phyloP scores from a whole-genome alignment of 1,140 invertebrate species.

The Heliconius nattereri region DNA sequence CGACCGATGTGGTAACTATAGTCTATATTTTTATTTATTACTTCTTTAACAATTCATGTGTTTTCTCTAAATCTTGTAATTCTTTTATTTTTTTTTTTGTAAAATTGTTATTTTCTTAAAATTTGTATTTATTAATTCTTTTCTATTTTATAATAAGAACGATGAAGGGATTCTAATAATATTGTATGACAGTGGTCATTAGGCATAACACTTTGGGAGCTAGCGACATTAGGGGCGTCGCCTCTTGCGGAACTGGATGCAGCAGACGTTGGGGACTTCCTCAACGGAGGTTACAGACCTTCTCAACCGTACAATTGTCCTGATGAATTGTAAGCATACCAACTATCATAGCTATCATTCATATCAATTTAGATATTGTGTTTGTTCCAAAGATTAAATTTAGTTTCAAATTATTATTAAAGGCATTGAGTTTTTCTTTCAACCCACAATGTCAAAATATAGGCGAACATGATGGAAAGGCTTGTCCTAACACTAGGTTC shows the following conservation, averaged over 20 bases:
- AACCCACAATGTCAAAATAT: too few relatives aligned
- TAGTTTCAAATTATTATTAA: too few relatives aligned
- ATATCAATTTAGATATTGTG: not conserved
- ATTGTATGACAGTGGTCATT: conserved; percentile 90
- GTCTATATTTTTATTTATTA: too few relatives aligned
- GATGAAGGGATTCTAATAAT: not conserved
- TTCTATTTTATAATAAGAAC: not conserved
- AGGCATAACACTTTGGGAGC: conserved; percentile 96
- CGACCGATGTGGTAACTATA: conserved; percentile 90
- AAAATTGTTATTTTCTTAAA: too few relatives aligned
- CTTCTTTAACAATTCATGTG: too few relatives aligned
- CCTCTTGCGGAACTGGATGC: conserved; percentile 95
- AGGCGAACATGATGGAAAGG: too few relatives aligned
- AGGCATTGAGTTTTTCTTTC: too few relatives aligned
- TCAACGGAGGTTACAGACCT: conserved; percentile 93
- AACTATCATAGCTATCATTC: not conserved
- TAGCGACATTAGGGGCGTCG: conserved; percentile 93
- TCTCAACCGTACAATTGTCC: conserved; percentile 96
- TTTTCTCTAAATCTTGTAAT: too few relatives aligned
- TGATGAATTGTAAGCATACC: conserved; percentile 91
- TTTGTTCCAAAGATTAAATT: too few relatives aligned
- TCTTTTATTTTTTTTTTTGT: too few relatives aligned
- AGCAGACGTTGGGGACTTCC: conserved; percentile 93
- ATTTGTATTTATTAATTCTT: not conserved
- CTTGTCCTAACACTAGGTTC: too few relatives aligned